Evolutionary conservation across 2,888 invertebrate species (phyloP).

Genomic region (Synanthedon formicaeformis): DNA sequence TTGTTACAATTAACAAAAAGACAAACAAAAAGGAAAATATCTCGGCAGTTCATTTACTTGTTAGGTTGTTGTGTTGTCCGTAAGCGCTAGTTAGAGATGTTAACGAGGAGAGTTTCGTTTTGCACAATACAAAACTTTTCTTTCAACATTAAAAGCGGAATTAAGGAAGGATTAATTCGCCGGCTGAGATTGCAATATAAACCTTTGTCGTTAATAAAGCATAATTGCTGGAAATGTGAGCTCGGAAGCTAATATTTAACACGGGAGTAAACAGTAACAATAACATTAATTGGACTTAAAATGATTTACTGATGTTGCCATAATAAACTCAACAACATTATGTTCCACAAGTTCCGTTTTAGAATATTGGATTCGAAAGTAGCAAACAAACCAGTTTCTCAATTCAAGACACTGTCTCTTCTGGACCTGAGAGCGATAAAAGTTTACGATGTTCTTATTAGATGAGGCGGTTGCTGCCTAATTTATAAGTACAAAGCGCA

Average conservation of each 20-base stretch:
- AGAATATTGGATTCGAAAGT: too few species aligned
- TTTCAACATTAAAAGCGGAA: slow-evolving; percentile 33
- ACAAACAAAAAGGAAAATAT: slow-evolving; percentile 19
- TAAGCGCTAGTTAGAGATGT: slow-evolving; percentile 23
- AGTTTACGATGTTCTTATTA: too few species aligned
- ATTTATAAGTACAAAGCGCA: too few species aligned
- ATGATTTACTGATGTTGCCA: not conserved
- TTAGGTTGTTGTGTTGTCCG: slow-evolving; percentile 27
- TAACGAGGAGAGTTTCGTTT: slow-evolving; percentile 16
- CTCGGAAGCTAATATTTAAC: slow-evolving; percentile 9
- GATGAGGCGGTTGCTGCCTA: too few species aligned
- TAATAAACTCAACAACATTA: too few species aligned
- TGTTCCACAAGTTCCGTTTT: too few species aligned
- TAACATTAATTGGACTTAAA: not conserved
- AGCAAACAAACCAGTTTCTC: too few species aligned
- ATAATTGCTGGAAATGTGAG: slow-evolving; percentile 13
- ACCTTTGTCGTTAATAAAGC: slow-evolving; percentile 14
- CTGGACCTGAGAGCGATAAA: too few species aligned
- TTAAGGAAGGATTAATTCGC: slow-evolving; percentile 35
- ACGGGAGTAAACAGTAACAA: slow-evolving; percentile 3
- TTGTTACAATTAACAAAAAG: not conserved
- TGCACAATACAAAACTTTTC: slow-evolving; percentile 35
- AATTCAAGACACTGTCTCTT: too few species aligned
- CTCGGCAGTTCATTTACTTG: slow-evolving; percentile 27
- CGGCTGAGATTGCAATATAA: slow-evolving; percentile 28